Evolutionary conservation across 2,797 vertebrate genomes (phyloP).

Genomic region (Onychomys arenicola): DNA sequence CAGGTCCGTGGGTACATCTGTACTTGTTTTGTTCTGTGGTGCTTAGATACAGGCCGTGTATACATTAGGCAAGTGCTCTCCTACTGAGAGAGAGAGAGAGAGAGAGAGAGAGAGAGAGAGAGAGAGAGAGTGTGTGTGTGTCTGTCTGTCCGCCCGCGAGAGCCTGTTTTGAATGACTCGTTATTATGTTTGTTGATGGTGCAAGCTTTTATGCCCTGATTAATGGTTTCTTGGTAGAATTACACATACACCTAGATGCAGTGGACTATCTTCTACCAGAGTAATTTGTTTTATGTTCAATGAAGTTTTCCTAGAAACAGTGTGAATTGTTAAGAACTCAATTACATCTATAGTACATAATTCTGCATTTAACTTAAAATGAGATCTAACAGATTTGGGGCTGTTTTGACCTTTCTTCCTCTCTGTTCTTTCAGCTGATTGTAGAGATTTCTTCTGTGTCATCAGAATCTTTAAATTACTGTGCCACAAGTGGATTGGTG

Average conservation of each 20-base stretch:
- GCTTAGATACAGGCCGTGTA: neutral
- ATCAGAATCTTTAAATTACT: slow-evolving; percentile 93
- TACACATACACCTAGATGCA: neutral
- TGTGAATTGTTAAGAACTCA: slow-evolving; percentile 49
- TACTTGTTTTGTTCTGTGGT: neutral
- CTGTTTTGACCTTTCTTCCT: slow-evolving; percentile 55
- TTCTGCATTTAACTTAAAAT: slow-evolving; percentile 53
- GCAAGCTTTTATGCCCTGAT: neutral
- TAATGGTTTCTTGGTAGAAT: neutral
- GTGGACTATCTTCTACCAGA: neutral
- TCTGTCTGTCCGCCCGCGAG: too few species aligned
- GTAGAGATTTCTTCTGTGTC: slow-evolving; percentile 93
- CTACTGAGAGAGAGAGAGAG: too few species aligned
- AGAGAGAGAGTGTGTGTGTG: too few species aligned
- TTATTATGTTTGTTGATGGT: slow-evolving; percentile 15
- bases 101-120: too few species aligned
- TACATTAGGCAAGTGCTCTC: neutral
- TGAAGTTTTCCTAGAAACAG: slow-evolving; percentile 44
- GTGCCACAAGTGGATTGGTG: slow-evolving; percentile 92
- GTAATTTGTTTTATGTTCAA: slow-evolving; percentile 10
- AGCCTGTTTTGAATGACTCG: neutral
- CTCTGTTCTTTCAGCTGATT: slow-evolving; percentile 89
- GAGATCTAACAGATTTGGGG: neutral
- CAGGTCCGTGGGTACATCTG: neutral
- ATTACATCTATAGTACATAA: neutral